Conservation (phyloP, 2,797 vertebrate genomes). For the Euphonia xanthogaster region DNA sequence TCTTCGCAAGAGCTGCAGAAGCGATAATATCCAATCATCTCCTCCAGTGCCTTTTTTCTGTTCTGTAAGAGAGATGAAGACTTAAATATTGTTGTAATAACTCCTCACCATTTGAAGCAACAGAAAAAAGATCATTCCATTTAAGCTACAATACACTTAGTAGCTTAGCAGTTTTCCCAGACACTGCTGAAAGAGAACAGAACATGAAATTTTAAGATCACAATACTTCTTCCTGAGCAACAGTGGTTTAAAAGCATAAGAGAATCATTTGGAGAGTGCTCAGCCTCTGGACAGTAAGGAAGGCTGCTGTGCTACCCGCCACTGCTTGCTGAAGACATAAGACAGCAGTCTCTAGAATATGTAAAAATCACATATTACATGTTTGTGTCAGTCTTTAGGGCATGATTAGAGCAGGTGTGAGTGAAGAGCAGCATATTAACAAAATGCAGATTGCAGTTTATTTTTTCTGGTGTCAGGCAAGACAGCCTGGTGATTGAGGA, state of each 20-base stretch:
- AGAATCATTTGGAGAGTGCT: background rate
- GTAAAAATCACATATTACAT: background rate
- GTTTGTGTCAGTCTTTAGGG: background rate
- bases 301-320: background rate
- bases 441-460: background rate
- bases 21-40: constrained; percentile 79
- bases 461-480: background rate
- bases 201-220: background rate
- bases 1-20: constrained; percentile 85
- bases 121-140: background rate
- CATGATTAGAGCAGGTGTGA: background rate
- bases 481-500: background rate
- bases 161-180: background rate
- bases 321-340: background rate
- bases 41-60: constrained; percentile 80
- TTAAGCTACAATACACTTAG: background rate
- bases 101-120: background rate
- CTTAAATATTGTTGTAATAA: background rate
- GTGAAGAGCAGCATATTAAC: background rate
- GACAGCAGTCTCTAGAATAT: background rate
- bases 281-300: background rate
- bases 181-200: background rate
- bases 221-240: background rate
- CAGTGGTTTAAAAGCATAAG: background rate
- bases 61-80: constrained; percentile 65